Evolutionary conservation across 2,113 vertebrate genomes (phyloP), one percentile per base, ranked within the genome.

Genomic region (Myotis yumanensis): DNA sequence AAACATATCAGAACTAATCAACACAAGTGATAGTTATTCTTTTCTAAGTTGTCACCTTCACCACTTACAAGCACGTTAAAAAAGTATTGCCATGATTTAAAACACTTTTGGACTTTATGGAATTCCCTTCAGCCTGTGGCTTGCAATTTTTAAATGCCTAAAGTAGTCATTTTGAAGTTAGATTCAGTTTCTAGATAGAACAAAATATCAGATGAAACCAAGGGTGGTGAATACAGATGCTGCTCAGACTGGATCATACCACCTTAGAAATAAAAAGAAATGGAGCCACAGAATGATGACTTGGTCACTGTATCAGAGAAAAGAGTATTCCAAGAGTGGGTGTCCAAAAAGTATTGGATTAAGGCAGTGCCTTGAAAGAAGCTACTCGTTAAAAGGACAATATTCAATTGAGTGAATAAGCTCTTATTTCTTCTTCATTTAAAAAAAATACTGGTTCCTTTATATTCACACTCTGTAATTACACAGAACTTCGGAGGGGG

Each of bases 121-220:
- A 57, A 37, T 48, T 93, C 25, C 68, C 11, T 73, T 69, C 48
- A 95, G 40, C 2, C 32, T 82, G 14, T 66, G 32, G n/a, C 15
- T 40, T 62, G 14, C 28, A 48, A 54, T 75, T 95, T 95, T 85
- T 73, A 86, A 76, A 82, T 15, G 52, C n/a, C 52, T 93, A 51
- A 90, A 59, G 5, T 81, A 59, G n/a, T 54, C 46, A 46, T 69
- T 95, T 69, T 52, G 46, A 93, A 93, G 57, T 91, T 7, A 5
- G 23, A 73, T 86, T 86, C 68, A 46, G 12, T 85, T 81, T 88
- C 22, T 90, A 25, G 37, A 62, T 86, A 73, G 77, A 89, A 82
- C 7, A 9, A 90, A 83, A 69, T 20, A 64, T 69, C 35, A 71
- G 20, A 52, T 62, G 25, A 43, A 93, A 91, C 62, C 28, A 86